Base-by-base conservation (phyloP, 2,113 vertebrate genomes). In the Dryoscopus gambensis region DNA sequence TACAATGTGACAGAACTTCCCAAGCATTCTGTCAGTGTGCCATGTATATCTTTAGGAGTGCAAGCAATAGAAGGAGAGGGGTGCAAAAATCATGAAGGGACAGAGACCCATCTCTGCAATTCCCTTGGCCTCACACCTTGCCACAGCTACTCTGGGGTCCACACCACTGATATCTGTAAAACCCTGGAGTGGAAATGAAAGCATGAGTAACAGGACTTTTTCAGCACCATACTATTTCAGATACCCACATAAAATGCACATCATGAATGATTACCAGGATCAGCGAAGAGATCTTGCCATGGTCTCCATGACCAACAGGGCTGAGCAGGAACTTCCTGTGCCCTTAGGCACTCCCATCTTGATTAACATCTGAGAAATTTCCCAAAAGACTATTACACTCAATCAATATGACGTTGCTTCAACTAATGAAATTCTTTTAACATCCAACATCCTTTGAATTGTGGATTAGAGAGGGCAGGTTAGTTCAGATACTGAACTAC, bases 351-450 rank as follows among this genome's bases (percentile, higher is more conserved):
- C 69, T 89, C 71, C 73, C 4, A 19, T 90, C 97, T 97, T 84
- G 73, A 95, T 94, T 93, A 95, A 97, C 65, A 68, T 91, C 89
- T 90, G 42, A 97, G 88, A 90, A 97, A 95, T 91, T 94, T 96
- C 95, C 67, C 80, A 49, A 73, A 96, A 96, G 88, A 84, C 84
- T 84, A 73, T 96, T 97, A 95, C 5, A 18, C 37, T 94, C 86
- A 75, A 89, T 97, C 96, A 97, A 96, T 83, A 96, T 84, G 94
- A 92, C 93, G 95, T 89, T 91, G 75, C 83, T 96, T 89, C 81
- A 92, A 37, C 55, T 85, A 96, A 93, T 53, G 9, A 97, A 94
- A 93, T 87, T 95, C 94, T 96, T 94, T 97, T 95, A 96, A 96
- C 92, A 90, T 77, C 55, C 93, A 93, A 70, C 52, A 90, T 78